Base-by-base conservation (phyloP, 1,140 invertebrate genomes). In the Brachionus plicatilis region DNA sequence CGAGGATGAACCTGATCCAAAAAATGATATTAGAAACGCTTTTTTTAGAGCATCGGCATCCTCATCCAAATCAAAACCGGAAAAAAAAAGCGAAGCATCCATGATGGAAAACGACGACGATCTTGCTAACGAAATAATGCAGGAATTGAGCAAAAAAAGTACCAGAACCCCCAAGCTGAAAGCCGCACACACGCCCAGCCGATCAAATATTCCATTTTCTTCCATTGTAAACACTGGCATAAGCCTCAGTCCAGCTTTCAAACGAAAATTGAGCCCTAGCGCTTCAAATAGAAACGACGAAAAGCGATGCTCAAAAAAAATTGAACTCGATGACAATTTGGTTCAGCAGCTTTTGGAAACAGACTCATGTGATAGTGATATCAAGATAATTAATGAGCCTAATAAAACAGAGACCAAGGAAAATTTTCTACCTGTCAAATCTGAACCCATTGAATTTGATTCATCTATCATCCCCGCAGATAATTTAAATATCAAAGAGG, bases 71-170 rank as follows among this genome's bases (percentile, higher is more conserved):
- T 56, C 53, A 33, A 82, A 82, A 68, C 12, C n/a, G 14, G 79
- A 82, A 8, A 76, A 76, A 76, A 76, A 76, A 76, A 24, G 9
- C 3, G 72, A 76, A 50, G n/a, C 14, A 45, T n/a, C 17, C 5
- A 6, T 37, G 7, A 37, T 78, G 17, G 79, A 60, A 9, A 45
- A 60, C 33, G 79, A 82, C 12, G 79, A 82, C 6, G 79, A 82
- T 65, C 43, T 82, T 9, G 79, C 79, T 11, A 82, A 82, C 37
- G 79, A 82, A 47, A 82, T 82, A 24, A 82, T 82, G 79, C n/a
- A 29, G 20, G 79, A 82, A 68, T 47, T 82, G 53, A 82, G 37
- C 3, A 60, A 82, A 47, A 82, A 82, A 65, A 65, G 20, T 43
- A 24, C 50, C 20, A 45, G 37, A 60, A 65, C 53, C 12, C 41